Base-by-base conservation (phyloP, 1,140 invertebrate species). In the Vanessa atalanta region DNA sequence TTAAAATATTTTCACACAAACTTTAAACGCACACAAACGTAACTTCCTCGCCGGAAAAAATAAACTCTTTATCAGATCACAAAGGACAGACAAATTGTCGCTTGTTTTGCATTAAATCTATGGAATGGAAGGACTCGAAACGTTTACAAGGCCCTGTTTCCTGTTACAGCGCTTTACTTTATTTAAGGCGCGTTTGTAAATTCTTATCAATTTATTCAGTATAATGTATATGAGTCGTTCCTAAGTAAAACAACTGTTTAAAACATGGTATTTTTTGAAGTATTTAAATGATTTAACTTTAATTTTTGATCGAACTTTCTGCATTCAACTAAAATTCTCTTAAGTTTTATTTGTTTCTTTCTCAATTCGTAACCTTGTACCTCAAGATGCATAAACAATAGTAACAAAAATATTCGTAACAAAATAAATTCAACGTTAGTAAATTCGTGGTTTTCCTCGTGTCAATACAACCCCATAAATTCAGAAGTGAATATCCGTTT, bases 51-150 rank as follows among this genome's bases (percentile, higher is more conserved):
- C 72, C 60, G 66, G 72, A 74, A 74, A 60, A 69, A 74, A 74
- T 74, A 70, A 69, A 74, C 67, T 69, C 72, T 65, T 64, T 74
- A 69, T 70, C 66, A 74, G 65, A 66, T 70, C 55, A 57, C 60
- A 69, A 74, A 74, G n/a, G 68, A 37, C 47, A 55, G 61, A 68
- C 57, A 69, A 74, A 68, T 74, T 69, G 68, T 70, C 53, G 68
- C 57, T 74, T 74, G 66, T 74, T 74, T 68, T 73, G 43, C 60
- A 16, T 74, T 65, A 65, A 74, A 74, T 69, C 72, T 69, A 74
- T 74, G 60, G 66, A 68, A 70, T 70, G 68, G 47, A 73, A 64
- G 51, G 50, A 65, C 65, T 72, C 72, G 66, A 64, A 69, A 61
- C 60, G 61, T 68, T 68, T 66, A 73, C 70, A 69, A 68, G 48